Evolutionary conservation across 2,888 invertebrate species (phyloP).

Genomic region (Drosophila neoperkinsi): DNA sequence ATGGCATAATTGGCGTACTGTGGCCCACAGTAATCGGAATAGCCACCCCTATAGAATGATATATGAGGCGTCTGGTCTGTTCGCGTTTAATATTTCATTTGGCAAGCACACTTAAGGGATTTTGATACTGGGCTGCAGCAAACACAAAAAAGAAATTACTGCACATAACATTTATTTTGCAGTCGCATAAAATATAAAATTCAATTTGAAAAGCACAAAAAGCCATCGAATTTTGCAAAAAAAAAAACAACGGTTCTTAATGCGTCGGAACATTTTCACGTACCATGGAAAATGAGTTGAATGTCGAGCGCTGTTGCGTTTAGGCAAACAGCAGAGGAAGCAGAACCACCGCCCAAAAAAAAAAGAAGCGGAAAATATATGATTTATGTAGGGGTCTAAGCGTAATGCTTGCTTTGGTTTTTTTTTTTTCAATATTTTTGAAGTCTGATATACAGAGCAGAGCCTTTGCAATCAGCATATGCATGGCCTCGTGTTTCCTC

Average conservation of each 20-base stretch:
- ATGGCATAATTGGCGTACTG: slow-evolving; percentile 59
- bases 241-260: slow-evolving; percentile 44
- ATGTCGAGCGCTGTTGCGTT: slow-evolving; percentile 4
- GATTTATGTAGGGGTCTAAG: slow-evolving; percentile 59
- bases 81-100: slow-evolving; percentile 60
- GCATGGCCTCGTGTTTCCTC: slow-evolving; percentile 51
- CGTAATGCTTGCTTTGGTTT: slow-evolving; percentile 42
- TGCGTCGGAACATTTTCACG: slow-evolving; percentile 61
- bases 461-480: slow-evolving; percentile 73
- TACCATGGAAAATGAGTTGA: slow-evolving; percentile 62
- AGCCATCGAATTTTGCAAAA: slow-evolving; percentile 31
- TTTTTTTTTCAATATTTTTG: slow-evolving; percentile 29
- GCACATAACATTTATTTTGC: slow-evolving; percentile 60
- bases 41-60: slow-evolving; percentile 28
- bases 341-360: slow-evolving; percentile 25
- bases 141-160: slow-evolving; percentile 46
- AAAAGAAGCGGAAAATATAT: slow-evolving; percentile 49
- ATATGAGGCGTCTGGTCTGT: slow-evolving; percentile 19
- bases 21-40: slow-evolving; percentile 27
- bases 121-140: slow-evolving; percentile 47
- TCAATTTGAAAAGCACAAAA: slow-evolving; percentile 57
- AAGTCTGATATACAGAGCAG: slow-evolving; percentile 56
- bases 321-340: slow-evolving; percentile 7
- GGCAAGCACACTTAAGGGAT: slow-evolving; percentile 70
- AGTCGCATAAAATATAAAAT: slow-evolving; percentile 60